Conservation (phyloP, 2,797 vertebrate genomes). For the Dallia pectoralis region DNA sequence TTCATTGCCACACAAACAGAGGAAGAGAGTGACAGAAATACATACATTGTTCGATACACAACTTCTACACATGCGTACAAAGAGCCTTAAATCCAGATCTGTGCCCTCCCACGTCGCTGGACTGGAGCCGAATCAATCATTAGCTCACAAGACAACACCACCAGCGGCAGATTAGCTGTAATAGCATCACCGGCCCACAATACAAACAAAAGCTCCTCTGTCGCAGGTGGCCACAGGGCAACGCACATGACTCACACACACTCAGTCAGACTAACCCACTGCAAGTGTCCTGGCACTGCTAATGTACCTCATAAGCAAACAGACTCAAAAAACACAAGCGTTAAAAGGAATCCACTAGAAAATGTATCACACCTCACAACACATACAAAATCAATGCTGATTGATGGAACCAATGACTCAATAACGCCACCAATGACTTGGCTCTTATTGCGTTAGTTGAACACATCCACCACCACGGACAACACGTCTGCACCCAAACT, state of each 20-base stretch:
- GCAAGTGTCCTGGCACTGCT: slow-evolving; percentile 6
- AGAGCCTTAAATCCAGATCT: slow-evolving; percentile 16
- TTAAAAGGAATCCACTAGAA: not conserved
- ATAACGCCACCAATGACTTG: no score
- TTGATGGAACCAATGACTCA: no score
- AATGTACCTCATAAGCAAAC: slow-evolving; percentile 21
- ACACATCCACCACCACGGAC: no score
- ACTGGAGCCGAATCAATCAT: slow-evolving; percentile 25
- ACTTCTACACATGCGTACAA: slow-evolving; percentile 15
- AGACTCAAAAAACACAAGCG: slow-evolving; percentile 28
- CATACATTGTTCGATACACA: not conserved
- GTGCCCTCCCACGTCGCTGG: slow-evolving; percentile 5
- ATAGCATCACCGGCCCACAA: slow-evolving; percentile 39
- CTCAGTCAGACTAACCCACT: not conserved
- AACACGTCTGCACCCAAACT: no score
- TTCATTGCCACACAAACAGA: not conserved
- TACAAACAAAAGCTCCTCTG: slow-evolving; percentile 49
- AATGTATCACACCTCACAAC: no score
- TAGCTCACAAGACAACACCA: slow-evolving; percentile 41
- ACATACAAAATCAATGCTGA: no score
- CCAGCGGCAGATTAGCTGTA: slow-evolving; percentile 46
- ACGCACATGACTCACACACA: slow-evolving; percentile 30
- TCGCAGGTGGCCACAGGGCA: slow-evolving; percentile 11
- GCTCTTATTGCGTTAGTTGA: no score
- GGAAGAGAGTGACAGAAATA: not conserved